A percentile compares a stretch with the other conserved stretches of the same genome.
phyloP scores from a whole-genome alignment of 92 coral and sea anemone genomes.

The Zoanthus sansibaricus region DNA sequence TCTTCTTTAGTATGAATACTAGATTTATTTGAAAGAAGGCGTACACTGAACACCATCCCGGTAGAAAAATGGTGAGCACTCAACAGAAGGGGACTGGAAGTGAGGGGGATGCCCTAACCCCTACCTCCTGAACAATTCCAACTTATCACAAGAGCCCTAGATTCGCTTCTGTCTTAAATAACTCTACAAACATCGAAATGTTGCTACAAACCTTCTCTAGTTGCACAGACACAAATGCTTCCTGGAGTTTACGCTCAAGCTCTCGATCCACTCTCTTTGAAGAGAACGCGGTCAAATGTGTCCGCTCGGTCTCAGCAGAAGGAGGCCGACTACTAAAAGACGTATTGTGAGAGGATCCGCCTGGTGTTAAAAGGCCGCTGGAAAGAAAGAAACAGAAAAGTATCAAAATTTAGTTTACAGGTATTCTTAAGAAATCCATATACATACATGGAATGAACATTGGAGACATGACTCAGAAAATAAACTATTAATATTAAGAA shows the following conservation, averaged over 20 bases:
- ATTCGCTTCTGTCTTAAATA: background rate
- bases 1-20: too few relatives aligned
- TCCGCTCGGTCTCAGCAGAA: constrained; percentile 81
- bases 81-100: too few relatives aligned
- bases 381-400: background rate
- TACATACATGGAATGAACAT: too few relatives aligned
- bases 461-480: too few relatives aligned
- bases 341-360: constrained; percentile 77
- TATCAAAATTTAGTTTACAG: too few relatives aligned
- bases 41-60: too few relatives aligned
- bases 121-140: too few relatives aligned
- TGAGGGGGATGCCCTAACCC: too few relatives aligned
- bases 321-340: constrained; percentile 83
- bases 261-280: constrained; percentile 93
- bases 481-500: too few relatives aligned
- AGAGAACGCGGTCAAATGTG: constrained; percentile 82
- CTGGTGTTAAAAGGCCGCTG: constrained; percentile 82
- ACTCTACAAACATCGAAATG: background rate
- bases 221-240: constrained; percentile 91
- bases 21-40: too few relatives aligned
- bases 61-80: too few relatives aligned
- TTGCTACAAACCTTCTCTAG: constrained; percentile 84
- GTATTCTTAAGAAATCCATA: too few relatives aligned
- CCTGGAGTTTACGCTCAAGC: constrained; percentile 85
- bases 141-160: background rate